Percentiles rank a stretch among this genome's conserved stretches.
phyloP scores from a whole-genome alignment of 2,113 vertebrate genomes.

The Ursus arctos region DNA sequence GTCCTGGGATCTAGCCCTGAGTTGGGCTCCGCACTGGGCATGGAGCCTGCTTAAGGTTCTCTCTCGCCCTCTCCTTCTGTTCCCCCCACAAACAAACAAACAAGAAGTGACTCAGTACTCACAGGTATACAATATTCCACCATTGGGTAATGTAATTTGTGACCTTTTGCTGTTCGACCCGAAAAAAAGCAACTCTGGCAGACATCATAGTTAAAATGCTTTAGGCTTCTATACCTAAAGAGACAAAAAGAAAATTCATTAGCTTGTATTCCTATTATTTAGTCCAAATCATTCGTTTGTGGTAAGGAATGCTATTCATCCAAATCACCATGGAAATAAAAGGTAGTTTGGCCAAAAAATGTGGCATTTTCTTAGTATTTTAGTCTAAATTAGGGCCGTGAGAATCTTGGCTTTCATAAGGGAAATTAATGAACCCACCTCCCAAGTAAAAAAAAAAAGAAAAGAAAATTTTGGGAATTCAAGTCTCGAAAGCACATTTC shows the following conservation, averaged over 20 bases:
- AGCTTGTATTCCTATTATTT: neutral
- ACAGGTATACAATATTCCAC: constrained; percentile 99
- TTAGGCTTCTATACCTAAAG: constrained; percentile 96
- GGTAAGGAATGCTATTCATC: neutral
- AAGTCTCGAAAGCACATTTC: constrained; percentile 4
- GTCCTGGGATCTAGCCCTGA: neutral
- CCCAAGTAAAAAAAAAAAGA: neutral
- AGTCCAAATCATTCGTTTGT: neutral
- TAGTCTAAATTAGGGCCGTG: constrained; percentile 40
- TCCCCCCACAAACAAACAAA: neutral
- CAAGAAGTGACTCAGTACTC: constrained; percentile 81
- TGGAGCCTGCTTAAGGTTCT: neutral
- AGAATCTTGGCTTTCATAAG: neutral
- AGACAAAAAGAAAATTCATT: constrained; percentile 67
- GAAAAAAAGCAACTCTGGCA: constrained; percentile 99
- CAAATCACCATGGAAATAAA: constrained; percentile 27
- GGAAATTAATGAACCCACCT: neutral
- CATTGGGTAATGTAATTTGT: constrained; percentile 99
- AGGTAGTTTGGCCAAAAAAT: neutral
- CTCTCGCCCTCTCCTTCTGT: neutral
- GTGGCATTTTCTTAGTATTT: neutral
- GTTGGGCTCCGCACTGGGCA: neutral
- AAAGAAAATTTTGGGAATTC: neutral
- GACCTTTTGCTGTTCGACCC: constrained; percentile 97
- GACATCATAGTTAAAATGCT: constrained; percentile 99